phyloP scores from a whole-genome alignment of 2,113 vertebrate genomes.

The Istiophorus platypterus region DNA sequence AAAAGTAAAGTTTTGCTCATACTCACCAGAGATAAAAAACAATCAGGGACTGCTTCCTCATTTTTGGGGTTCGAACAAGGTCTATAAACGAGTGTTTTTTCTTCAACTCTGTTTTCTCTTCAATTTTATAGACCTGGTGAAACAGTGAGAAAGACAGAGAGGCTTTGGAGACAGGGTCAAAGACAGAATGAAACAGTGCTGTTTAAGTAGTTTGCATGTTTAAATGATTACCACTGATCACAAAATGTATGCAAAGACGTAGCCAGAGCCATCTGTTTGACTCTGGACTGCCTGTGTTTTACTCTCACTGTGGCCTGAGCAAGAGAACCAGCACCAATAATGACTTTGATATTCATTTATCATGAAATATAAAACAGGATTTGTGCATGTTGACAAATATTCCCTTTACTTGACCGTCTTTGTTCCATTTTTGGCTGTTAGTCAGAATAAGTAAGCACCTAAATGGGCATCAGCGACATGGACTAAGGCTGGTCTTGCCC shows the following conservation, averaged over 20 bases:
- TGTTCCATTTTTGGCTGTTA: no score
- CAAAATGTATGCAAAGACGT: constrained; percentile 37
- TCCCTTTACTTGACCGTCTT: no score
- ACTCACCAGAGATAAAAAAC: constrained; percentile 82
- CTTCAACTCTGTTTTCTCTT: constrained; percentile 26
- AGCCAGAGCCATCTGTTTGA: neutral
- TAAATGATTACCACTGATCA: constrained; percentile 19
- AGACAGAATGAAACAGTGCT: neutral
- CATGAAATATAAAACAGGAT: neutral
- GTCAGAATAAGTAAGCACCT: no score
- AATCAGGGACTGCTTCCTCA: constrained; percentile 78
- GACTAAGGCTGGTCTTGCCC: no score
- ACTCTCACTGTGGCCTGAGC: constrained; percentile 1
- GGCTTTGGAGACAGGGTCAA: neutral
- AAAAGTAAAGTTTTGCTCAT: neutral
- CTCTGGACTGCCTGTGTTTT: neutral
- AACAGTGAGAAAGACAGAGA: constrained; percentile 11
- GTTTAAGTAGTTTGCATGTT: constrained; percentile 49
- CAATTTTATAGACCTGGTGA: constrained; percentile 53
- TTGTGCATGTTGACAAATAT: no score
- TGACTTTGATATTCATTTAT: neutral
- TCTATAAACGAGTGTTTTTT: constrained; percentile 68
- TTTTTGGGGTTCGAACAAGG: constrained; percentile 76
- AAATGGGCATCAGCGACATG: no score
- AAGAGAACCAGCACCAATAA: neutral